Percentiles rank a stretch among this genome's conserved stretches.
Conservation (phyloP, 2,888 invertebrate genomes). For the Nipponacmea schrenckii region DNA sequence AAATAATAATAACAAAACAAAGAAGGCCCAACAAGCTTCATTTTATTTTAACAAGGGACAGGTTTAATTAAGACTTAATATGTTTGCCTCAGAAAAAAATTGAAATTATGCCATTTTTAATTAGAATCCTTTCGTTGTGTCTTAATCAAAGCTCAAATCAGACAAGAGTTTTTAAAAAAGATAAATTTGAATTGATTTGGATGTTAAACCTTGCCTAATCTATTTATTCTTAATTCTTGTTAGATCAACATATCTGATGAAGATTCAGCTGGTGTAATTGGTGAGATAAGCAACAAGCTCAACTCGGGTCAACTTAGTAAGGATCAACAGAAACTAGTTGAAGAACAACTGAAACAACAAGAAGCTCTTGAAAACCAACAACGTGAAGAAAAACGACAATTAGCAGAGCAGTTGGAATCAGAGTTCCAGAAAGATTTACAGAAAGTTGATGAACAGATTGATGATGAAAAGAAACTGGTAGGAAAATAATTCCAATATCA, state of each 20-base stretch:
- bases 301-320: conserved; percentile 41
- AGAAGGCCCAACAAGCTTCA: too few species aligned
- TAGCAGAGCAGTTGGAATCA: conserved; percentile 36
- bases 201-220: too few species aligned
- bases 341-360: conserved; percentile 49
- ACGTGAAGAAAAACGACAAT: conserved; percentile 39
- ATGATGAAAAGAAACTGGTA: conserved; percentile 60
- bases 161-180: too few species aligned
- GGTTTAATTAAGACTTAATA: too few species aligned
- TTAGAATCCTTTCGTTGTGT: too few species aligned
- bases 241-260: conserved; percentile 58
- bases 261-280: conserved; percentile 57
- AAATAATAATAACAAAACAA: too few species aligned
- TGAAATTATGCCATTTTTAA: too few species aligned
- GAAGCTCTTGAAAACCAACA: conserved; percentile 52
- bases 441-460: conserved; percentile 48
- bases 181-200: too few species aligned
- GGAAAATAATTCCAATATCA: conserved; percentile 13
- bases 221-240: conserved; percentile 1
- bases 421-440: conserved; percentile 43
- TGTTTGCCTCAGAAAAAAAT: too few species aligned
- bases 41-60: too few species aligned
- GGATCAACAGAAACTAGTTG: conserved; percentile 48
- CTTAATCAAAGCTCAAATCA: too few species aligned
- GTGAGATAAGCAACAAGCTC: conserved; percentile 51